Evolutionary conservation across 2,888 invertebrate species (phyloP).

Genomic region (Microctonus aethiopoides): DNA sequence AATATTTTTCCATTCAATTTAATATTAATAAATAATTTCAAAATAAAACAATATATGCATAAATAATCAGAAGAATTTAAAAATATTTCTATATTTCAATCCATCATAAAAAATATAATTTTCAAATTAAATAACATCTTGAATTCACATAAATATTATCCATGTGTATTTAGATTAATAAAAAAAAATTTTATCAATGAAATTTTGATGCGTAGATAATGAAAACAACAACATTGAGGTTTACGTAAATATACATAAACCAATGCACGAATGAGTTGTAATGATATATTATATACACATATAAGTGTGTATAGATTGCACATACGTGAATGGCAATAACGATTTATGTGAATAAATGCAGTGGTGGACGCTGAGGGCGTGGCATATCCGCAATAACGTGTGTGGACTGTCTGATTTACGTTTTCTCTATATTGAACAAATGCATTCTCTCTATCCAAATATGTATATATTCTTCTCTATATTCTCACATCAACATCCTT

Average conservation of each 20-base stretch:
- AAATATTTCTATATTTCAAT: no score
- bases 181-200: no score
- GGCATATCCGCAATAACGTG: conserved; percentile 42
- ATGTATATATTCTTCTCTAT: neutral
- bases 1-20: conserved; percentile 15
- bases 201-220: no score
- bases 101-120: no score
- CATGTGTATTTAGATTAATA: no score
- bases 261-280: conserved; percentile 1
- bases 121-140: no score
- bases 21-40: no score
- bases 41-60: no score
- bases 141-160: no score
- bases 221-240: neutral
- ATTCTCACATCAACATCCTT: conserved; percentile 14
- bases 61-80: no score
- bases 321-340: conserved; percentile 35
- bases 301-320: neutral
- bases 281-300: neutral
- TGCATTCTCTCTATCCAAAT: conserved; percentile 44
- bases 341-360: conserved; percentile 50
- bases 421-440: conserved; percentile 49
- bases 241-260: neutral
- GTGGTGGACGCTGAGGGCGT: conserved; percentile 31
- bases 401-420: conserved; percentile 59